These are phyloP conservation scores for Orcinus orca DNA, from an alignment of 2,113 vertebrate species.

Conservation along the genomic window DNA sequence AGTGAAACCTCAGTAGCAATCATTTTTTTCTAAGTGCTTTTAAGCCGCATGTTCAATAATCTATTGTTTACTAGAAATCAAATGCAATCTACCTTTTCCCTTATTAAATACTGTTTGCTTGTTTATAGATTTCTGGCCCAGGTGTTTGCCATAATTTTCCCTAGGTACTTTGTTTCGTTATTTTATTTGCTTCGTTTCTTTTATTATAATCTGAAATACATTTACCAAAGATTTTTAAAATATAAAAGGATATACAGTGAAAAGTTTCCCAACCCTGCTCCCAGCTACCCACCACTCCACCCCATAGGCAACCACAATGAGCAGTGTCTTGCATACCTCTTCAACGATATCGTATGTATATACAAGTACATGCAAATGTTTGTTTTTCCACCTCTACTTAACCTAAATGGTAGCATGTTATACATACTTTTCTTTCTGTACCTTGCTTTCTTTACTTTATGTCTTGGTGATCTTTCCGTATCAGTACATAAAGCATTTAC, in stretches of 20 bases:
- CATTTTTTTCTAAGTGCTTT: slow-evolving; percentile 27
- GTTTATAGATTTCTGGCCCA: not conserved
- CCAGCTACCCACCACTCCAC: not conserved
- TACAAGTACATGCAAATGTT: not conserved
- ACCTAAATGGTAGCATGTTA: not conserved
- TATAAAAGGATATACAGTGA: not conserved
- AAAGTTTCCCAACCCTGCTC: not conserved
- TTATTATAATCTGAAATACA: slow-evolving; percentile 40
- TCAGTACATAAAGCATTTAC: not conserved
- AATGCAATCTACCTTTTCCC: not conserved
- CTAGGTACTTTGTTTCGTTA: not conserved
- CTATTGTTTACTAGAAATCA: not conserved
- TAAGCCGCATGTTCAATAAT: slow-evolving; percentile 16
- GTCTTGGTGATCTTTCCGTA: not conserved
- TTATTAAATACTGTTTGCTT: not conserved
- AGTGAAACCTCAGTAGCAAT: slow-evolving; percentile 16
- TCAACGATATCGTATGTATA: not conserved
- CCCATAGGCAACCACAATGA: not conserved
- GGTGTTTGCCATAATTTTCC: not conserved
- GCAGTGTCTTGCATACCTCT: not conserved
- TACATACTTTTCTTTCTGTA: not conserved
- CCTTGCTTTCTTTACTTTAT: not conserved
- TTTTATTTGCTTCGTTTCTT: slow-evolving; percentile 25
- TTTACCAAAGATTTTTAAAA: not conserved
- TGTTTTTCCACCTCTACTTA: not conserved